These are phyloP conservation scores for Alces alces DNA, from an alignment of 2,113 vertebrate species.

Conservation along the genomic window DNA sequence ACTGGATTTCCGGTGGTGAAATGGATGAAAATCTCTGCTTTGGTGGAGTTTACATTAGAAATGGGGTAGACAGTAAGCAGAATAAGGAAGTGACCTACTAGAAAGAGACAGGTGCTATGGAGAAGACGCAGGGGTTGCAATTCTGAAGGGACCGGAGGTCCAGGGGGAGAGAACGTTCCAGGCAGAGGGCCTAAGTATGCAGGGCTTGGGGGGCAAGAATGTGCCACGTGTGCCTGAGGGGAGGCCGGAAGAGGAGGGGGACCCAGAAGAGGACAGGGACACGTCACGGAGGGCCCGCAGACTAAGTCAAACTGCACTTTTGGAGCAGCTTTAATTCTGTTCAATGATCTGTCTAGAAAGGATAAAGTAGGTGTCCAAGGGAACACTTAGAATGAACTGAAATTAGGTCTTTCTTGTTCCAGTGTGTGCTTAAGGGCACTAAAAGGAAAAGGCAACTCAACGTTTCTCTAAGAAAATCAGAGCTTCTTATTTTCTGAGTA, in stretches of 20 bases:
- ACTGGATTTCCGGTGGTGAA: not conserved
- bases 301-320: too few species aligned
- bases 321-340: not conserved
- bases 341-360: not conserved
- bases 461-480: not conserved
- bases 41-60: not conserved
- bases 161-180: not conserved
- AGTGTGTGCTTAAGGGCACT: not conserved
- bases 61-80: not conserved
- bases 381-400: not conserved
- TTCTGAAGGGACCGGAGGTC: not conserved
- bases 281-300: not conserved
- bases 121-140: not conserved
- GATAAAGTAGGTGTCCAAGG: not conserved
- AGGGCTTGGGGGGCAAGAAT: not conserved
- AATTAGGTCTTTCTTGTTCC: not conserved
- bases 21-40: not conserved
- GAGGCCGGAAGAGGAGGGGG: not conserved
- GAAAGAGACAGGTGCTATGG: not conserved
- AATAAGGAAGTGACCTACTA: not conserved
- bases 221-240: not conserved
- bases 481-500: not conserved
- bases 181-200: not conserved
- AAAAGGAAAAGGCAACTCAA: not conserved
- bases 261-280: rapidly evolving